Evolutionary conservation across 2,113 vertebrate genomes (phyloP).

Genomic region (Microcebus murinus): DNA sequence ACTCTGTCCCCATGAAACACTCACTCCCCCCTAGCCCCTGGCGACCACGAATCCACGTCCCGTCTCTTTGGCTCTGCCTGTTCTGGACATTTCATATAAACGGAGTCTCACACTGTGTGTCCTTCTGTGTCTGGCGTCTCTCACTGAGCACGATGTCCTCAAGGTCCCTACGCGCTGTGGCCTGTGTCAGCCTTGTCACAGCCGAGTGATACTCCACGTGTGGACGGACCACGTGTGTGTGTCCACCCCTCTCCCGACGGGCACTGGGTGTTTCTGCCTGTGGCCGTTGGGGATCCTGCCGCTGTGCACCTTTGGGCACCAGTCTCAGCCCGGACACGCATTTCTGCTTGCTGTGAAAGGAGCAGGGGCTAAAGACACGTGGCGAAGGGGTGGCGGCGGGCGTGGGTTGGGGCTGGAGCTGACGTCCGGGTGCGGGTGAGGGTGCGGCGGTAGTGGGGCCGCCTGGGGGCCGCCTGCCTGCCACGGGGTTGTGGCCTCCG

Average conservation of each 20-base stretch:
- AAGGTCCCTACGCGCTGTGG: rapidly evolving
- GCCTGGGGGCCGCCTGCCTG: no score
- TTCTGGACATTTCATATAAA: background rate
- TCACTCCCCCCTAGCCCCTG: background rate
- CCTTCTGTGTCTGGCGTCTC: background rate
- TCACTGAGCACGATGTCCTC: background rate
- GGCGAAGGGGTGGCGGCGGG: background rate
- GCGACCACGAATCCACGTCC: background rate
- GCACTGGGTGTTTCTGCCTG: no score
- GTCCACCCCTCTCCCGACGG: rapidly evolving
- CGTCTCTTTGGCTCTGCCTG: background rate
- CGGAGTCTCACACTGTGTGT: rapidly evolving
- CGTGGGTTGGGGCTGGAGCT: background rate
- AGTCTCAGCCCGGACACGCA: rapidly evolving
- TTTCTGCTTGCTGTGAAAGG: background rate
- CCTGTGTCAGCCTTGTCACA: background rate
- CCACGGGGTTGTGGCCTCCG: background rate
- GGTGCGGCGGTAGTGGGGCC: no score
- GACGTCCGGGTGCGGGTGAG: no score
- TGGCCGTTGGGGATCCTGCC: no score
- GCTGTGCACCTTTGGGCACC: rapidly evolving
- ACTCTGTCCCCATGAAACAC: no score
- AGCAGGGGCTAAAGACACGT: background rate
- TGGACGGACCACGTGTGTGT: background rate
- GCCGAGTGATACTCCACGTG: rapidly evolving